Evolutionary conservation across 1,140 invertebrate species (phyloP).

Genomic region (Daktulosphaira vitifoliae): DNA sequence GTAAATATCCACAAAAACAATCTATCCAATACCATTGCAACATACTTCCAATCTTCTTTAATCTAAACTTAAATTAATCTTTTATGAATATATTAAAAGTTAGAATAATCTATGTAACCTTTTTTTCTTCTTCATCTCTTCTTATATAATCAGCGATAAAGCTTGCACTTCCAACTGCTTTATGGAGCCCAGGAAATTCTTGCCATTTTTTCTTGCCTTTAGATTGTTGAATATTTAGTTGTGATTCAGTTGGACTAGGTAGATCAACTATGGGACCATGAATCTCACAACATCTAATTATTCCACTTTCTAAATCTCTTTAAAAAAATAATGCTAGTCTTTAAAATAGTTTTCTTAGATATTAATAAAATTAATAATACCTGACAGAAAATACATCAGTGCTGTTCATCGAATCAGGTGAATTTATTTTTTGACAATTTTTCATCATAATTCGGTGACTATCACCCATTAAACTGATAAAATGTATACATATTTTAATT

Average conservation of each 20-base stretch:
- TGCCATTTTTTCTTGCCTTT: slow-evolving; percentile 57
- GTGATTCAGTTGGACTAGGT: slow-evolving; percentile 1
- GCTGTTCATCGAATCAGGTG: background rate
- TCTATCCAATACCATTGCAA: slow-evolving; percentile 94
- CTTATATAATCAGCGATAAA: slow-evolving; percentile 90
- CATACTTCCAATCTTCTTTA: slow-evolving; percentile 97
- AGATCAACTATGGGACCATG: slow-evolving; percentile 49
- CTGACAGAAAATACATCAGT: slow-evolving; percentile 8
- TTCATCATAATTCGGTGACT: slow-evolving; percentile 60
- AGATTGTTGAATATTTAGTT: background rate
- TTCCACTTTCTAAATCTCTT: slow-evolving; percentile 51
- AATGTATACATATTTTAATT: no score
- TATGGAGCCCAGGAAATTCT: slow-evolving; percentile 82
- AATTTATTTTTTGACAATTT: slow-evolving; percentile 61
- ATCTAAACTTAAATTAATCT: slow-evolving; percentile 49
- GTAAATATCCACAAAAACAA: slow-evolving; percentile 96
- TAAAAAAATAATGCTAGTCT: background rate
- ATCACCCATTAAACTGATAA: slow-evolving; percentile 39
- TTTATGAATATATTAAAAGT: background rate
- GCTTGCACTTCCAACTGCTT: slow-evolving; percentile 81
- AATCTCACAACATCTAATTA: slow-evolving; percentile 52
- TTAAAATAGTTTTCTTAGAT: no score
- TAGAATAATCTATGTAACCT: slow-evolving; percentile 49
- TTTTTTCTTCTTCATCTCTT: slow-evolving; percentile 81
- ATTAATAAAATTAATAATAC: no score